A percentile compares a stretch with the other conserved stretches of the same genome.
These are phyloP conservation scores for Drepana falcataria DNA, from an alignment of 2,888 invertebrate genomes.

Conservation along the genomic window DNA sequence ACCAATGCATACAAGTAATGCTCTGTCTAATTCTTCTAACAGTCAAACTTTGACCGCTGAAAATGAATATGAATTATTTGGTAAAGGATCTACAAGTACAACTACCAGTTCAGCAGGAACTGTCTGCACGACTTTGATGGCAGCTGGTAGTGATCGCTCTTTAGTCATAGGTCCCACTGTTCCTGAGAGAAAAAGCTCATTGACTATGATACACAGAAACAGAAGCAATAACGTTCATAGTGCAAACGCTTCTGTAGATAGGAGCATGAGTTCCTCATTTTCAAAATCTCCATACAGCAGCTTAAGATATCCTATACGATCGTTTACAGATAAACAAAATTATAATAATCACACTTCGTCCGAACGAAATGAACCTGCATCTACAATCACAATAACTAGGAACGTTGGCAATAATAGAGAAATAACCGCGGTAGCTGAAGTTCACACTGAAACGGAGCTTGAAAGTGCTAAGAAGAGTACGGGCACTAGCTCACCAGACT, in stretches of 20 bases:
- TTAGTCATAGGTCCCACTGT: slow-evolving; percentile 85
- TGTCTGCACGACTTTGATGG: slow-evolving; percentile 89
- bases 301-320: slow-evolving; percentile 52
- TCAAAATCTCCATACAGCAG: slow-evolving; percentile 64
- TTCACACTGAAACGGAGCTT: slow-evolving; percentile 70
- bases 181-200: slow-evolving; percentile 89
- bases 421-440: slow-evolving; percentile 79
- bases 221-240: slow-evolving; percentile 70
- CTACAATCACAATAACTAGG: slow-evolving; percentile 62
- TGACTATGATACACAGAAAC: slow-evolving; percentile 79
- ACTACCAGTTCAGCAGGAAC: slow-evolving; percentile 95
- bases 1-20: slow-evolving; percentile 84
- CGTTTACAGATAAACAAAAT: slow-evolving; percentile 52
- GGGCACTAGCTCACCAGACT: slow-evolving; percentile 88
- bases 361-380: slow-evolving; percentile 52
- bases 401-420: slow-evolving; percentile 69
- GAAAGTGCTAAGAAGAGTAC: slow-evolving; percentile 75
- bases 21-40: slow-evolving; percentile 83
- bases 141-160: slow-evolving; percentile 81
- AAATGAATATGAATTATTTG: slow-evolving; percentile 93
- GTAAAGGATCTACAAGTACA: slow-evolving; percentile 94
- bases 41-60: slow-evolving; percentile 87
- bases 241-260: slow-evolving; percentile 77
- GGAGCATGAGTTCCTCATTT: slow-evolving; percentile 64
- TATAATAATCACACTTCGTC: slow-evolving; percentile 61